phyloP scores from a whole-genome alignment of 2,888 invertebrate species.

The Spatulosminthurus flaviceps region DNA sequence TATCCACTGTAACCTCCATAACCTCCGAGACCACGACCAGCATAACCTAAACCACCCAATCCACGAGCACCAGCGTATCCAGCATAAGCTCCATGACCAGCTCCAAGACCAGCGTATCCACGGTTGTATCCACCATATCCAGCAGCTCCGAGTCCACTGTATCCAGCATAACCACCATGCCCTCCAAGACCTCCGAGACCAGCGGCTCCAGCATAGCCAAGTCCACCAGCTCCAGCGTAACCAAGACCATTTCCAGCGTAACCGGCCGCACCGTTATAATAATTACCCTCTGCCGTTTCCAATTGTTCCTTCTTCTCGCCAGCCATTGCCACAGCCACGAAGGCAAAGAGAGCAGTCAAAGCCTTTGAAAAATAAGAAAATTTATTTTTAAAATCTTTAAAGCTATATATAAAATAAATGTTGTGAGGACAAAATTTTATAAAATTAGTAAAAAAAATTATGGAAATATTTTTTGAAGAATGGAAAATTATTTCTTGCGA shows the following conservation, averaged over 20 bases:
- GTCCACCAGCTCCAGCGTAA: no score
- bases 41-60: no score
- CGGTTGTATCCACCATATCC: not conserved
- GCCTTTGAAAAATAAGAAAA: not conserved
- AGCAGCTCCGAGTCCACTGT: constrained; percentile 20
- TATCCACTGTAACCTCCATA: not conserved
- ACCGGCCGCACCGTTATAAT: not conserved
- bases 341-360: constrained; percentile 31
- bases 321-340: not conserved
- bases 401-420: no score
- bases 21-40: constrained; percentile 13
- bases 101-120: not conserved
- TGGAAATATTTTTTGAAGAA: no score
- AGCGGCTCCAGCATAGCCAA: no score
- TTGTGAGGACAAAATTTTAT: no score
- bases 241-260: no score
- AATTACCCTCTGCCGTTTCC: constrained; percentile 31
- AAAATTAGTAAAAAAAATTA: no score
- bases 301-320: constrained; percentile 36
- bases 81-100: no score
- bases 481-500: no score
- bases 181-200: not conserved
- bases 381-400: no score
- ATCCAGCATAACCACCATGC: not conserved
- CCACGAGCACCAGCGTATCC: no score